These are phyloP conservation scores for Gerris buenoi DNA, from an alignment of 1,140 invertebrate species.

Conservation along the genomic window DNA sequence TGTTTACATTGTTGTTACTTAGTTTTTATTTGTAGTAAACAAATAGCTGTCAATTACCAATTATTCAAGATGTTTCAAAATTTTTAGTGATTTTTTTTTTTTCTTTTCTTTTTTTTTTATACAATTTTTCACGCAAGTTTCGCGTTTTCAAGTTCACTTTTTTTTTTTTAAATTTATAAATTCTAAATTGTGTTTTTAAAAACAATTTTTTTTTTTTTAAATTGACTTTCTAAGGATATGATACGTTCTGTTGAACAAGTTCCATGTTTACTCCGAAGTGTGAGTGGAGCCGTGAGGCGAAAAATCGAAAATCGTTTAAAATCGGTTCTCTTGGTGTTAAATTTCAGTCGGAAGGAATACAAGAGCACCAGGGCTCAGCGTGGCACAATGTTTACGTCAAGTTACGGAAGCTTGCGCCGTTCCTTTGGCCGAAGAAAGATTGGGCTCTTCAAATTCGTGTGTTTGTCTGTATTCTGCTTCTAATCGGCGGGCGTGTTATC, in stretches of 20 bases:
- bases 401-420: conserved; percentile 63
- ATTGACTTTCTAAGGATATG: neutral
- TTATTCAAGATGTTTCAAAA: no score
- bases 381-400: conserved; percentile 66
- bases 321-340: neutral
- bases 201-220: no score
- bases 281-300: neutral
- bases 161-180: no score
- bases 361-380: conserved; percentile 38
- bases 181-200: no score
- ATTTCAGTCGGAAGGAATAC: neutral
- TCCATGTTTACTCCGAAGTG: neutral
- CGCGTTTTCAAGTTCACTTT: no score
- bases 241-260: neutral
- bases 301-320: neutral
- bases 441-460: conserved; percentile 63
- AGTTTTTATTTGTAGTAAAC: no score
- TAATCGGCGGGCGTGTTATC: conserved; percentile 66
- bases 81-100: no score
- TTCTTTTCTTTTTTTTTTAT: no score
- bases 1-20: no score
- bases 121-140: no score
- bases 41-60: no score
- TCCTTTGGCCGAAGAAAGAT: conserved; percentile 85
- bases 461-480: conserved; percentile 60